A percentile compares a stretch with the other conserved stretches of the same genome.
Conservation (phyloP, 2,113 vertebrate species). For the Callospermophilus lateralis region DNA sequence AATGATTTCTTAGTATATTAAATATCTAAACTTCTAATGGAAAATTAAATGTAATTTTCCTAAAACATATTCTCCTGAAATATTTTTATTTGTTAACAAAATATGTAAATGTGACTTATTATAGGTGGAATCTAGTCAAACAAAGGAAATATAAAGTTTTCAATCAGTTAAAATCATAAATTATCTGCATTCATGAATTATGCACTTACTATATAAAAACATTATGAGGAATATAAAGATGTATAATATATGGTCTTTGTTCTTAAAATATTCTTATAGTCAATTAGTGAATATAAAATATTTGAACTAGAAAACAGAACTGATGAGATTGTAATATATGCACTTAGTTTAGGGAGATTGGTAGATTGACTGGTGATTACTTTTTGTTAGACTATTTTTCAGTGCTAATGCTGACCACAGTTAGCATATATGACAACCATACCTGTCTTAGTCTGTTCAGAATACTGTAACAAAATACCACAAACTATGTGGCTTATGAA, state of each 20-base stretch:
- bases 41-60: constrained; percentile 50
- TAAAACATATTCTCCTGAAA: neutral
- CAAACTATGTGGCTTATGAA: neutral
- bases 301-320: neutral
- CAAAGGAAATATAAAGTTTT: constrained; percentile 29
- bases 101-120: constrained; percentile 16
- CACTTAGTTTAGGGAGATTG: too few species aligned
- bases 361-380: neutral
- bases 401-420: neutral
- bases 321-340: rapidly evolving
- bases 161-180: constrained; percentile 35
- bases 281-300: neutral
- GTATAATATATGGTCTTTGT: neutral
- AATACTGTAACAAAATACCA: neutral
- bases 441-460: neutral
- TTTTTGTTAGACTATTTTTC: neutral
- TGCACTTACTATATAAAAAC: neutral
- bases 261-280: neutral
- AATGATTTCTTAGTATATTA: constrained; percentile 37
- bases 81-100: constrained; percentile 40
- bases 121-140: constrained; percentile 8
- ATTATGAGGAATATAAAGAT: neutral
- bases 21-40: constrained; percentile 8
- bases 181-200: constrained; percentile 22
- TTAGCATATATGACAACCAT: neutral